Base-by-base conservation (phyloP, 1,140 invertebrate genomes). In the Aporrectodea caliginosa region DNA sequence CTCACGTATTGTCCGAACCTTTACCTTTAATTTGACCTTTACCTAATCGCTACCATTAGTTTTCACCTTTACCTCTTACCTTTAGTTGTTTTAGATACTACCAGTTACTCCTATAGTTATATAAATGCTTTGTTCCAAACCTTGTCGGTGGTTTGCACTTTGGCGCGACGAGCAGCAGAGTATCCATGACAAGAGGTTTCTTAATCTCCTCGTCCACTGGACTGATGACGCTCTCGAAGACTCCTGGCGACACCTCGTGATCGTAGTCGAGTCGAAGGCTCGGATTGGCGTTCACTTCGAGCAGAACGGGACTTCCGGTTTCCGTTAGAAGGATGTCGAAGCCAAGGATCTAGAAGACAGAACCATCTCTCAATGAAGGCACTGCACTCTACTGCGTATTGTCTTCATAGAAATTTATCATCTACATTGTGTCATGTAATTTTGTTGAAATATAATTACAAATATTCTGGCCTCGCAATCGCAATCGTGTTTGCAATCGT, bases 261-360 rank as follows among this genome's bases (percentile, higher is more conserved):
- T 89, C 87, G 75, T 85, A 87, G 35, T 89, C 89, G 16, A 90
- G 88, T 70, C 88, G 84, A 1, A 90, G 84, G 73, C 89, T 90
- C 2, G 90, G 90, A 77, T 87, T 88, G 29, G 89, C 84, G 81
- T 90, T 90, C 14, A 90, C 88, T 82, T 90, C 90, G 33, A 90
- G 83, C 16, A 90, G 80, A 71, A 89, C 84, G 2, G 89, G 90
- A 22, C 82, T 83, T 0, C 89, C 84, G 78, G 89, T 84, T n/a
- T 86, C 82, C 29, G 85, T 72, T 2, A 90, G 81, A 31, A 90
- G 81, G 27, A 90, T 88, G 80, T 90, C 89, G 82, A 90, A 90
- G 6, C 89, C 89, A 58, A 90, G 83, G 34, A 90, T 89, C 89
- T 90, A n/a, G n/a, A n/a, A n/a, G n/a, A n/a, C n/a, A n/a, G 82